These are phyloP conservation scores for Actenoides lindsayi DNA, from an alignment of 2,113 vertebrate genomes.

Conservation along the genomic window DNA sequence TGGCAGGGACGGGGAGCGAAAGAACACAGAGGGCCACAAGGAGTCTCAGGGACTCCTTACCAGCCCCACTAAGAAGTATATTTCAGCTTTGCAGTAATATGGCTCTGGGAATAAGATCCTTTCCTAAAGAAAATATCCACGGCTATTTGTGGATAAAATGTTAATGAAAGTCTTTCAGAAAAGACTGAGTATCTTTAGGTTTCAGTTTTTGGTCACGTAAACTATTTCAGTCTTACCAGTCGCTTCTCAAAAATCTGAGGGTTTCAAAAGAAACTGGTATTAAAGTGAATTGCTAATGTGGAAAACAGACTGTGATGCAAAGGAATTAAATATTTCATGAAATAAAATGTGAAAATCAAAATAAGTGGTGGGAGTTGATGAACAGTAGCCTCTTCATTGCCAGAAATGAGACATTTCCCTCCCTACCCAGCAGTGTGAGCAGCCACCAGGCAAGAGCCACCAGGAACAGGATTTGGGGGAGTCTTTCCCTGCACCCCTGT, in stretches of 20 bases:
- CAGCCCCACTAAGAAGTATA: not conserved
- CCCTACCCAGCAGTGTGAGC: not conserved
- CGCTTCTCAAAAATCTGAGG: slow-evolving; percentile 12
- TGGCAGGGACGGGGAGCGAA: not conserved
- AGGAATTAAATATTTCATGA: slow-evolving; percentile 30
- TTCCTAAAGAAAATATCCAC: not conserved
- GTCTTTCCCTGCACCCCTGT: not conserved
- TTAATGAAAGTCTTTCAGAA: not conserved
- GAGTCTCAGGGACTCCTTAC: not conserved
- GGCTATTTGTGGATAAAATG: slow-evolving; percentile 5
- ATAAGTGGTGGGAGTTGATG: not conserved
- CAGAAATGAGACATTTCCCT: not conserved
- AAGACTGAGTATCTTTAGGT: not conserved
- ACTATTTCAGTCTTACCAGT: not conserved
- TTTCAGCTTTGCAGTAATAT: not conserved
- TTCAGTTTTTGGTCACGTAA: slow-evolving; percentile 7
- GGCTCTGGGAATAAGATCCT: not conserved
- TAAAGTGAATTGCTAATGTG: slow-evolving; percentile 36
- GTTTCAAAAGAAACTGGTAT: slow-evolving; percentile 26
- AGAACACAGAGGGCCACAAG: not conserved
- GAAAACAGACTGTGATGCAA: not conserved
- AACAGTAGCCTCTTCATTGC: not conserved
- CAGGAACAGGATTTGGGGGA: not conserved
- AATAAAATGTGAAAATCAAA: slow-evolving; percentile 11
- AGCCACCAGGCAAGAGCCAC: not conserved